phyloP scores from a whole-genome alignment of 2,113 vertebrate species.

The Rhipidura dahli region DNA sequence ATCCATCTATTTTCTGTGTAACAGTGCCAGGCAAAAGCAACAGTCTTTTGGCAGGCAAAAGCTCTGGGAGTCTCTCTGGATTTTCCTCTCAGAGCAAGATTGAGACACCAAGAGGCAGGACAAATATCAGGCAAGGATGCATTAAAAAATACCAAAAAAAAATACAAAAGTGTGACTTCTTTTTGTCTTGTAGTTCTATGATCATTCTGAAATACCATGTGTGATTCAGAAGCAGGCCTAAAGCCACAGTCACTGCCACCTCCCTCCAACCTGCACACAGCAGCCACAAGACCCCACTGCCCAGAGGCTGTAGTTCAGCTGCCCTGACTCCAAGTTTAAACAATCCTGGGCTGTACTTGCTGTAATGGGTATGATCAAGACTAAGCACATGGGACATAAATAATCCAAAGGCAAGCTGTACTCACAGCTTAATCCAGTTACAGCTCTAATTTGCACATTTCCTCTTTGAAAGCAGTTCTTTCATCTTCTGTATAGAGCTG shows the following conservation, averaged over 20 bases:
- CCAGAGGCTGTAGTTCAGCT: background rate
- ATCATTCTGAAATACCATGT: background rate
- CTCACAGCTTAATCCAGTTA: background rate
- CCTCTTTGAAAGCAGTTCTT: background rate
- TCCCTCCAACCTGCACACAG: background rate
- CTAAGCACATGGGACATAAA: background rate
- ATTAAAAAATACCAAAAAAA: background rate
- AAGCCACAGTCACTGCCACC: background rate
- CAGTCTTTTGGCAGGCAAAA: background rate
- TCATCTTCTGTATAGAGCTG: background rate
- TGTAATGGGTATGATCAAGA: background rate
- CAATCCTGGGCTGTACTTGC: background rate
- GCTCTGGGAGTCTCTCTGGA: background rate
- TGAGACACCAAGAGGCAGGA: background rate
- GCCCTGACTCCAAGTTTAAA: background rate
- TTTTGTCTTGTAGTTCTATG: background rate
- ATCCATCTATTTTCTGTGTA: background rate
- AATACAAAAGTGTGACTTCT: background rate
- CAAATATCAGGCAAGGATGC: background rate
- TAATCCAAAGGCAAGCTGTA: background rate
- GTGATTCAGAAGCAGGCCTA: background rate
- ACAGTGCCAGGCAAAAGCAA: background rate
- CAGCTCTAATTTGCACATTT: background rate
- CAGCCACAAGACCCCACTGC: background rate
- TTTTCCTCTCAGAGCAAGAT: background rate